Evolutionary conservation across 2,113 vertebrate genomes (phyloP), one percentile per base, ranked within the genome.

Genomic region (Anhinga rufa): DNA sequence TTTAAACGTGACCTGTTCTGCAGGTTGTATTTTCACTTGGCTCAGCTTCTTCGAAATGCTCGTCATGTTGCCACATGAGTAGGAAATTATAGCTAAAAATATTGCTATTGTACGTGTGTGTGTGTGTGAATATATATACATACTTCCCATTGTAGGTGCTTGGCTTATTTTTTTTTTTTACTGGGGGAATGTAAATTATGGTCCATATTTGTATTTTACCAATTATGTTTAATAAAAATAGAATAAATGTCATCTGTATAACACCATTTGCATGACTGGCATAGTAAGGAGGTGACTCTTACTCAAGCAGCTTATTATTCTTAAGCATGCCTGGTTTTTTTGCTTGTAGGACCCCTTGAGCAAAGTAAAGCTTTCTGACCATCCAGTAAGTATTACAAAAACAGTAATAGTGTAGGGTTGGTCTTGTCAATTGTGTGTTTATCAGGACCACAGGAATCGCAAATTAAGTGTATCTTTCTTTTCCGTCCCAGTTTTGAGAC

Each of bases 1-100:
- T 94, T 97, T 94, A 97, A 96, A 96, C 25, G 34, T 97, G 96
- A 97, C 97, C 96, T 98, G 97, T 97, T 97, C 97, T 96, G 74
- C 97, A 96, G 91, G 97, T 97, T 97, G 92, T 60, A 61, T 95
- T 93, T 96, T 95, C 90, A 93, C 95, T 96, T 96, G 94, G 96
- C 93, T 96, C 93, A 97, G 95, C 91, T 96, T 84, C 94, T 97
- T 95, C 95, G 58, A 42, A 88, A 60, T 36, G 24, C 95, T 90
- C 71, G 6, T 97, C 95, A 49, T 95, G 93, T 97, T 96, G 95
- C 95, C 88, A 93, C 96, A 92, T 66, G 95, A 95, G 75, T 52
- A 96, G 95, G 96, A 98, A 97, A 96, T 97, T 97, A 92, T 24
- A 95, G 92, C 93, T 96, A 96, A 87, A 96, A 96, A 95, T 97